Evolutionary conservation across 1,140 invertebrate species (phyloP).

Genomic region (Bicyclus anynana): DNA sequence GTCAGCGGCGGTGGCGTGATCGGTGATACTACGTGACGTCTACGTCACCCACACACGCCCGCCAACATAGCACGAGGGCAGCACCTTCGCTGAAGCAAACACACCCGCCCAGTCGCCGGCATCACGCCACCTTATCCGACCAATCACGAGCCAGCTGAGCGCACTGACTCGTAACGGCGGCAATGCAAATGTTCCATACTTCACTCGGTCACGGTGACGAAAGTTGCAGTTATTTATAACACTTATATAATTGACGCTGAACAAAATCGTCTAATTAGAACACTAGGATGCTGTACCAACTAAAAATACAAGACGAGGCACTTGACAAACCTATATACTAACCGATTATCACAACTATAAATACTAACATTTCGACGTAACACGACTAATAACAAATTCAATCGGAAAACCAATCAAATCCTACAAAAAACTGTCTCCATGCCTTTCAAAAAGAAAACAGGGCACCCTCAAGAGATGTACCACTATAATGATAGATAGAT

Average conservation of each 20-base stretch:
- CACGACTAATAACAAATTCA: no score
- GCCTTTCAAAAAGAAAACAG: no score
- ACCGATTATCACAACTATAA: no score
- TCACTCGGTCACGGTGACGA: slow-evolving; percentile 16
- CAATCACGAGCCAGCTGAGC: slow-evolving; percentile 36
- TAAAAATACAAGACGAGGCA: no score
- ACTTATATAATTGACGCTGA: slow-evolving; percentile 16
- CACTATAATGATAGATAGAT: no score
- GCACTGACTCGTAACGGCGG: slow-evolving; percentile 18
- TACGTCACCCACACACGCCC: slow-evolving; percentile 20
- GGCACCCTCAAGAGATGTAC: no score
- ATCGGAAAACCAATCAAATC: no score
- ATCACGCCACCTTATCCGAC: slow-evolving; percentile 48
- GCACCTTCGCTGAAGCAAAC: slow-evolving; percentile 33
- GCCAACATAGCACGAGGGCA: slow-evolving; percentile 35
- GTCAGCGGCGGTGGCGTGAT: slow-evolving; percentile 26
- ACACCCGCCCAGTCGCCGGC: slow-evolving; percentile 17
- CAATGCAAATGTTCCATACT: slow-evolving; percentile 12
- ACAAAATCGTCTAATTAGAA: slow-evolving; percentile 3
- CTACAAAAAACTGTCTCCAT: no score
- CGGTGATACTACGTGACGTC: slow-evolving; percentile 20
- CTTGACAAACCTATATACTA: no score
- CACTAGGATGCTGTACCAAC: neutral
- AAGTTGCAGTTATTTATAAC: slow-evolving; percentile 23
- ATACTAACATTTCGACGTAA: no score